Base-by-base conservation (phyloP, 2,113 vertebrate species). In the Hippoglossus stenolepis region DNA sequence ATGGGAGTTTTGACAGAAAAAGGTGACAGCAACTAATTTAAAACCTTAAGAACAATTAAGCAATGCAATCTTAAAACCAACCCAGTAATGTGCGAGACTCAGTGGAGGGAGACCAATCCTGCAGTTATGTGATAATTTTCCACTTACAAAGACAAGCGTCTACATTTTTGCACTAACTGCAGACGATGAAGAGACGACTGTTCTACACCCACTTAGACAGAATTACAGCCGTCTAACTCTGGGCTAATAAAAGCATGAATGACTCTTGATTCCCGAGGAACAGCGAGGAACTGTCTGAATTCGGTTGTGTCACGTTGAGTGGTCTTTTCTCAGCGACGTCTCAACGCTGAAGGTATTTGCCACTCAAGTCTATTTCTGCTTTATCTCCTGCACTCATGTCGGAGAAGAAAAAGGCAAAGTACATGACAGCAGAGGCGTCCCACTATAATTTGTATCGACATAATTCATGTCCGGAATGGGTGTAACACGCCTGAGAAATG, bases 381-480 rank as follows among this genome's bases (percentile, higher is more conserved):
- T 76, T 14, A 60, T 45, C 63, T 65, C 60, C 43, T 28, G 54
- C 5, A 66, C 49, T 47, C 51, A 8, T 17, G 70, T 7, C 14
- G 2, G 45, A 54, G 59, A 13, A 28, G 45, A 81, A 74, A 58
- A 12, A 53, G 54, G n/a, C 28, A 68, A 31, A 54, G 0, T 23
- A 62, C 40, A 53, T 24, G 65, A 45, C 65, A 74, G 54, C 43
- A 31, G 20, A 40, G 3, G 14, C 38, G 18, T 64, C 0, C 21
- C 18, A 56, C 40, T 60, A 3, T 73, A 75, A 89, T 85, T 31
- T 73, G 66, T 77, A 76, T 35, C 23, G 75, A 78, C 65, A 71
- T 73, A 80, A 73, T 67, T 43, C 67, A 75, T 73, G 53, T 67
- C 59, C 11, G 9, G 20, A 53, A 28, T 17, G 49, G 70, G 31